Evolutionary conservation across 2,888 invertebrate species (phyloP).

Genomic region (Pilophorus perplexus): DNA sequence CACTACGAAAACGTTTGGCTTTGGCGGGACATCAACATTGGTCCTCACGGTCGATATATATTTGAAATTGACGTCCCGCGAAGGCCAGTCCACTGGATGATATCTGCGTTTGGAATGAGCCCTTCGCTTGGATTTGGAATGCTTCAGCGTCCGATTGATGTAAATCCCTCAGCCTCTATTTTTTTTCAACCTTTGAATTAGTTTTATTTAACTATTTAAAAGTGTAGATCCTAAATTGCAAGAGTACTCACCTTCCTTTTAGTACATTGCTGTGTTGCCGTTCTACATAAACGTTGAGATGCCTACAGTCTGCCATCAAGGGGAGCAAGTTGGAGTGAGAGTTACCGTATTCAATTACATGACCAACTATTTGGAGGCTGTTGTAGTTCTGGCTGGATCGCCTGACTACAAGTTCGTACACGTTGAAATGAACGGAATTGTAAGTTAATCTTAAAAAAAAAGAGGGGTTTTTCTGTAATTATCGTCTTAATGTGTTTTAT

Average conservation of each 20-base stretch:
- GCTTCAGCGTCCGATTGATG: slow-evolving; percentile 72
- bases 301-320: slow-evolving; percentile 76
- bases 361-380: slow-evolving; percentile 77
- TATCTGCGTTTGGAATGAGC: slow-evolving; percentile 89
- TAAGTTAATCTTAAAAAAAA: too few relatives aligned
- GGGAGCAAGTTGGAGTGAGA: slow-evolving; percentile 90
- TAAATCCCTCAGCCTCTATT: slow-evolving; percentile 51
- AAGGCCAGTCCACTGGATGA: slow-evolving; percentile 86
- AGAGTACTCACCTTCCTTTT: slow-evolving; percentile 48
- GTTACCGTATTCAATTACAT: slow-evolving; percentile 94
- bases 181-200: not conserved
- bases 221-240: not conserved
- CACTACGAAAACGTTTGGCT: slow-evolving; percentile 95
- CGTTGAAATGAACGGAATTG: slow-evolving; percentile 83
- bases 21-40: slow-evolving; percentile 91
- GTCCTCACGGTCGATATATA: slow-evolving; percentile 83
- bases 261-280: slow-evolving; percentile 85
- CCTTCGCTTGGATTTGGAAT: slow-evolving; percentile 75
- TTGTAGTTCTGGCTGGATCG: slow-evolving; percentile 81
- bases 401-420: slow-evolving; percentile 87
- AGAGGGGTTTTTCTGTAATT: too few relatives aligned
- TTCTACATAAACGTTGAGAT: slow-evolving; percentile 95
- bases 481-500: too few relatives aligned
- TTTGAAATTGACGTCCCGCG: slow-evolving; percentile 83
- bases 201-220: not conserved